phyloP scores from a whole-genome alignment of 2,888 invertebrate genomes.

The Papilio protenor region DNA sequence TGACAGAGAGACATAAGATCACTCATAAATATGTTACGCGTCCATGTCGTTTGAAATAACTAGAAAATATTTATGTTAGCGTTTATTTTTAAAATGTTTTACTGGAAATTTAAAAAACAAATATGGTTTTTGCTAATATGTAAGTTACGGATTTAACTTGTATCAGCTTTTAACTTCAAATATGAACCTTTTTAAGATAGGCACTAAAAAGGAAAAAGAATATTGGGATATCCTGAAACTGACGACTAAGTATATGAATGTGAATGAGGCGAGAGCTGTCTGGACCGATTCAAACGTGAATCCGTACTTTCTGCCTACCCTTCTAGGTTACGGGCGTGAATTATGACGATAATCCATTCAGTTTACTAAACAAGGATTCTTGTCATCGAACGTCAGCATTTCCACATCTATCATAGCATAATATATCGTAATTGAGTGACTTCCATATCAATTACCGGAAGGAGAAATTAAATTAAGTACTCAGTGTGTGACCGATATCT shows the following conservation, averaged over 20 bases:
- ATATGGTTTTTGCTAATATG: background rate
- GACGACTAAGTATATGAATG: background rate
- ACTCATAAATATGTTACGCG: constrained; percentile 29
- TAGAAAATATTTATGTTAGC: constrained; percentile 21
- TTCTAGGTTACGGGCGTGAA: background rate
- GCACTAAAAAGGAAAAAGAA: background rate
- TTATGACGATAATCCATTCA: background rate
- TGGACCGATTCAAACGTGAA: background rate
- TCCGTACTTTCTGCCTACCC: background rate
- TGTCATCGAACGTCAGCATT: background rate
- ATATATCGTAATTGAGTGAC: background rate
- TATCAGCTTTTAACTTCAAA: background rate
- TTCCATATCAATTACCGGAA: constrained; percentile 8
- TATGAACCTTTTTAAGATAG: background rate
- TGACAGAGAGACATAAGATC: constrained; percentile 39
- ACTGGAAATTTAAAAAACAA: background rate
- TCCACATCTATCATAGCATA: background rate
- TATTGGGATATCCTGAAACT: background rate
- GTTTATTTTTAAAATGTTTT: constrained; percentile 9
- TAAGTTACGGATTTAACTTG: background rate
- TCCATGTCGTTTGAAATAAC: constrained; percentile 36
- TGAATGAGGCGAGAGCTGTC: background rate
- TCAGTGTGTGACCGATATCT: constrained; percentile 3
- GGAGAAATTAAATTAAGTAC: constrained; percentile 18
- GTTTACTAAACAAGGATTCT: background rate